Evolutionary conservation across 2,888 invertebrate species (phyloP).

Genomic region (Drosophila ezoana): DNA sequence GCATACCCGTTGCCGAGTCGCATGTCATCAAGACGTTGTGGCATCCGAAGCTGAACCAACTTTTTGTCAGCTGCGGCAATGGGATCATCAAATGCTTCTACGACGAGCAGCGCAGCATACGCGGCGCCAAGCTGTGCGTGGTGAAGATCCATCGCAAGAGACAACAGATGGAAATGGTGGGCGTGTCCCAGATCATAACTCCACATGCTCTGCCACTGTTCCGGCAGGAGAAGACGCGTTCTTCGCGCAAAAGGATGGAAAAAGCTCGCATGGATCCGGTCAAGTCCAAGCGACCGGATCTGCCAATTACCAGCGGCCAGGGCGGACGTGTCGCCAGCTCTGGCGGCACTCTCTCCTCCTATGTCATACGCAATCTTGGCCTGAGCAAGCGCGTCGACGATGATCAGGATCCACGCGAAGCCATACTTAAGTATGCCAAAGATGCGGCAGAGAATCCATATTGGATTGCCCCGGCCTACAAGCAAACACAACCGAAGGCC

Average conservation of each 20-base stretch:
- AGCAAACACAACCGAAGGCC: slow-evolving; percentile 93
- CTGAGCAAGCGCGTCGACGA: slow-evolving; percentile 96
- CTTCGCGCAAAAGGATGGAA: slow-evolving; percentile 95
- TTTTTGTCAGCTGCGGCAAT: slow-evolving; percentile 96
- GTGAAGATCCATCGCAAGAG: slow-evolving; percentile 92
- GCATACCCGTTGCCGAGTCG: slow-evolving; percentile 91
- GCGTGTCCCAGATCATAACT: slow-evolving; percentile 96
- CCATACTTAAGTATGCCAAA: slow-evolving; percentile 96
- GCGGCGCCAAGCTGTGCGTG: slow-evolving; percentile 96
- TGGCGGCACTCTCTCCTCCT: slow-evolving; percentile 96
- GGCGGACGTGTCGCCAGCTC: slow-evolving; percentile 98
- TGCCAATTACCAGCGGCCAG: slow-evolving; percentile 95
- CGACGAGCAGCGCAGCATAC: slow-evolving; percentile 92
- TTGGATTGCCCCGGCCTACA: slow-evolving; percentile 97
- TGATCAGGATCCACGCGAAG: slow-evolving; percentile 97
- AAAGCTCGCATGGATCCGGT: slow-evolving; percentile 95
- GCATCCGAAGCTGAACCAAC: slow-evolving; percentile 99
- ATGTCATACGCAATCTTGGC: slow-evolving; percentile 97
- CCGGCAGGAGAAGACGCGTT: slow-evolving; percentile 94
- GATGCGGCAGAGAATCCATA: slow-evolving; percentile 98
- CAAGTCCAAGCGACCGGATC: slow-evolving; percentile 92
- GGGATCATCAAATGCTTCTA: slow-evolving; percentile 96
- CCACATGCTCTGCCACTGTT: slow-evolving; percentile 98
- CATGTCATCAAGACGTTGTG: slow-evolving; percentile 95
- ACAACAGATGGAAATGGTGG: slow-evolving; percentile 93